Percentiles rank a stretch among this genome's conserved stretches.
These are phyloP conservation scores for Alligator sinensis DNA, from an alignment of 2,113 vertebrate genomes.

Conservation along the genomic window DNA sequence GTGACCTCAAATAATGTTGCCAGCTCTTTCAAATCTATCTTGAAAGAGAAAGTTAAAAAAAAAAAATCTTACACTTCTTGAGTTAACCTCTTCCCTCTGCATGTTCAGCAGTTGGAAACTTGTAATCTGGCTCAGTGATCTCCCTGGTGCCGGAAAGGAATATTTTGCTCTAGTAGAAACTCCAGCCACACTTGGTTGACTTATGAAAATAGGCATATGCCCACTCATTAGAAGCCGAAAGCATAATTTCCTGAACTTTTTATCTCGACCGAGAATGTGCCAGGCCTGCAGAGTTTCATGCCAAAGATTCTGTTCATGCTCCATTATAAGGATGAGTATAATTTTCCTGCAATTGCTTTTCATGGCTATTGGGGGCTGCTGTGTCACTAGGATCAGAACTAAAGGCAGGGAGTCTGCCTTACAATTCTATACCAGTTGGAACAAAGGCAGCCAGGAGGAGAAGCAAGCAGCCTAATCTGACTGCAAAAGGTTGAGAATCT, in stretches of 20 bases:
- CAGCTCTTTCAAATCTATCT: not conserved
- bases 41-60: not conserved
- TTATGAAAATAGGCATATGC: not conserved
- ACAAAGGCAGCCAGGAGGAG: not conserved
- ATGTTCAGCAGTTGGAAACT: not conserved
- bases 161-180: not conserved
- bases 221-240: not conserved
- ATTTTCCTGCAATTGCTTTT: not conserved
- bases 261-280: not conserved
- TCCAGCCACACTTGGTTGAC: not conserved
- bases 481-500: not conserved
- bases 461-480: not conserved
- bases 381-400: not conserved
- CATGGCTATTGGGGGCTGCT: not conserved
- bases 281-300: not conserved
- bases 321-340: not conserved
- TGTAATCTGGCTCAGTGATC: not conserved
- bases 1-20: not conserved
- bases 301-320: not conserved
- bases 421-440: not conserved
- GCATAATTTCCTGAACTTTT: not conserved
- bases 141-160: not conserved
- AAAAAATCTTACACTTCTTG: not conserved
- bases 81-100: not conserved
- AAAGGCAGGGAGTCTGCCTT: not conserved